Evolutionary conservation across 2,888 invertebrate species (phyloP).

Genomic region (Mylabris sibirica): DNA sequence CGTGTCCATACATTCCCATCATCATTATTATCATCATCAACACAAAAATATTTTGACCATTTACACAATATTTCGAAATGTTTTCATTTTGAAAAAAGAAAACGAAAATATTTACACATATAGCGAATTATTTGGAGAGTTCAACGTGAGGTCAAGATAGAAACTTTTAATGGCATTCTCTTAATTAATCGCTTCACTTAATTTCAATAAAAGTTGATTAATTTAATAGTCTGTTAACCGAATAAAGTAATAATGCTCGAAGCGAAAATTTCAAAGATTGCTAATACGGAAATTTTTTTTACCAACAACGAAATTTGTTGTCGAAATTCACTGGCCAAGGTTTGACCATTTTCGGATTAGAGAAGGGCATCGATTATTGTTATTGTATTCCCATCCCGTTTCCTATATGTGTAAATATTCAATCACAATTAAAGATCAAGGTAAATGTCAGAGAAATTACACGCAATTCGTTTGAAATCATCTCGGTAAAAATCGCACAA

Average conservation of each 20-base stretch:
- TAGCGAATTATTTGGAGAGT: neutral
- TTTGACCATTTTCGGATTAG: slow-evolving; percentile 39
- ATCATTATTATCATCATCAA: neutral
- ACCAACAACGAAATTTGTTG: slow-evolving; percentile 13
- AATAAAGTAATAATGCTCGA: neutral
- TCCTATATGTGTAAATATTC: neutral
- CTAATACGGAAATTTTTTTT: slow-evolving; percentile 20
- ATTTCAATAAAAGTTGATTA: neutral
- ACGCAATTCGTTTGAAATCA: slow-evolving; percentile 13
- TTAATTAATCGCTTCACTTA: slow-evolving; percentile 4
- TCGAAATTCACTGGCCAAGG: slow-evolving; percentile 33
- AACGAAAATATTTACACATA: no score
- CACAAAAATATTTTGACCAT: neutral
- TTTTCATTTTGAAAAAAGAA: neutral
- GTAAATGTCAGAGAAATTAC: slow-evolving; percentile 18
- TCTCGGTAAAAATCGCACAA: slow-evolving; percentile 14
- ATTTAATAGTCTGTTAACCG: neutral
- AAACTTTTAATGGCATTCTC: neutral
- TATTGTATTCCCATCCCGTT: neutral
- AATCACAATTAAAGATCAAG: slow-evolving; percentile 25
- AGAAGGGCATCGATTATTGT: slow-evolving; percentile 34
- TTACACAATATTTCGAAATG: neutral
- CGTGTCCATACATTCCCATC: neutral
- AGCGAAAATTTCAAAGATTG: slow-evolving; percentile 18
- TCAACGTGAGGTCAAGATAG: neutral